Evolutionary conservation across 1,140 invertebrate genomes (phyloP), one percentile per base, ranked within the genome.

Genomic region (Tachypleus tridentatus): DNA sequence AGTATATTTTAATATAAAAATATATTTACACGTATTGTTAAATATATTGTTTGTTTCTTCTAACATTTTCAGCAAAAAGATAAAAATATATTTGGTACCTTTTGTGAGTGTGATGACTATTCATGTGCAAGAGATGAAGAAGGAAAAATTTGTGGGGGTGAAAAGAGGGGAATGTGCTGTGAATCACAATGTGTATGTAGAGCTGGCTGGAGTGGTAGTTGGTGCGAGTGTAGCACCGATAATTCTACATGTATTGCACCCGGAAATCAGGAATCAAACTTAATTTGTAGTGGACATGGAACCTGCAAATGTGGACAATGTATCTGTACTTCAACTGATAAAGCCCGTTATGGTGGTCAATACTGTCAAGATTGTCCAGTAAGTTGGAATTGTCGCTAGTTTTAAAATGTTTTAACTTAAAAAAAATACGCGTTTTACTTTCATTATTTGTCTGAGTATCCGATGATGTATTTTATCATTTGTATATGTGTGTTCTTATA

Each of bases 81-180:
- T 29, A 29, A 29, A 29, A 29, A 29, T 29, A 29, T 29, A 29
- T 29, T 29, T 29, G 29, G 29, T 29, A 29, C 29, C 29, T 95
- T 81, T 76, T 98, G 94, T 75, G 86, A 97, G 75, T 97, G 93
- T 77, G 91, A 97, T 75, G 92, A 96, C 78, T 97, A 92, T 74
- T 89, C 88, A 9, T 97, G 94, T 75, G 88, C 92, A 74, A 83
- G 88, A 68, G 82, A 87, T 75, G 60, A 58, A 6, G 84, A 88
- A 74, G 85, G 87, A 48, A 71, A 83, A 68, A 76, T 93, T 6
- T 96, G 93, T 76, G 89, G 88, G 51, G 88, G 86, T 65, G 11
- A 75, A 57, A 50, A 57, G 8, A 52, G 58, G 50, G 69, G 69
- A 51, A 50, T 7, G 5, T 70, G 69, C 57, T 70, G 69, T 67